Evolutionary conservation across 1,140 invertebrate species (phyloP).

Genomic region (Zaprionus inermis): DNA sequence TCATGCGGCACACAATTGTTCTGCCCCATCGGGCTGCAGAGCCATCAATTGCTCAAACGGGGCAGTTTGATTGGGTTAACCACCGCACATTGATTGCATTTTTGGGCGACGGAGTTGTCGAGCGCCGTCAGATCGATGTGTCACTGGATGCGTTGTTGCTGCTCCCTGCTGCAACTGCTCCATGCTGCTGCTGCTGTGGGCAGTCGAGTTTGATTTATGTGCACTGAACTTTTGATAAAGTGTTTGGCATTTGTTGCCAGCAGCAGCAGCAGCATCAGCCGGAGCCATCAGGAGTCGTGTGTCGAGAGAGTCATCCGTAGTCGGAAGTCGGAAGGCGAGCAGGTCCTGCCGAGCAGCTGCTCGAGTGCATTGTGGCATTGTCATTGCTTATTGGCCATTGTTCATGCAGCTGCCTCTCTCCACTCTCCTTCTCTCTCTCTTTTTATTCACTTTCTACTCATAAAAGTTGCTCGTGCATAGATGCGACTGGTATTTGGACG

Average conservation of each 20-base stretch:
- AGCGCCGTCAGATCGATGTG: constrained; percentile 58
- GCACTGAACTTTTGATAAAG: constrained; percentile 73
- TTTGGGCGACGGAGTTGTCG: constrained; percentile 19
- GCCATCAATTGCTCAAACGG: constrained; percentile 21
- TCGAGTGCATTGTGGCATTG: constrained; percentile 51
- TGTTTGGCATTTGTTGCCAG: constrained; percentile 55
- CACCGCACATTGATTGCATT: constrained; percentile 40
- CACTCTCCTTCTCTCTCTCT: background rate
- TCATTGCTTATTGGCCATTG: constrained; percentile 63
- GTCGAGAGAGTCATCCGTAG: constrained; percentile 2
- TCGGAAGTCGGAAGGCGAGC: background rate
- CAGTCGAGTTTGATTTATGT: constrained; percentile 71
- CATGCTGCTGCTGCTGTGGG: constrained; percentile 17
- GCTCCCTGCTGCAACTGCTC: background rate
- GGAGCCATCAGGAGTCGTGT: constrained; percentile 21
- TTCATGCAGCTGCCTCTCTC: background rate
- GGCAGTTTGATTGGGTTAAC: constrained; percentile 34
- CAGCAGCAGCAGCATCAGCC: constrained; percentile 7
- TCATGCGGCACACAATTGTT: background rate
- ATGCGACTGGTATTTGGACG: constrained; percentile 43
- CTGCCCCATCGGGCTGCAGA: background rate
- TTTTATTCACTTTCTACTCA: constrained; percentile 9
- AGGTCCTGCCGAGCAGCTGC: constrained; percentile 14
- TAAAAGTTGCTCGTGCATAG: constrained; percentile 60
- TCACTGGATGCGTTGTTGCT: constrained; percentile 19